phyloP scores from a whole-genome alignment of 2,888 invertebrate genomes.

The Agonopterix subpropinquella region DNA sequence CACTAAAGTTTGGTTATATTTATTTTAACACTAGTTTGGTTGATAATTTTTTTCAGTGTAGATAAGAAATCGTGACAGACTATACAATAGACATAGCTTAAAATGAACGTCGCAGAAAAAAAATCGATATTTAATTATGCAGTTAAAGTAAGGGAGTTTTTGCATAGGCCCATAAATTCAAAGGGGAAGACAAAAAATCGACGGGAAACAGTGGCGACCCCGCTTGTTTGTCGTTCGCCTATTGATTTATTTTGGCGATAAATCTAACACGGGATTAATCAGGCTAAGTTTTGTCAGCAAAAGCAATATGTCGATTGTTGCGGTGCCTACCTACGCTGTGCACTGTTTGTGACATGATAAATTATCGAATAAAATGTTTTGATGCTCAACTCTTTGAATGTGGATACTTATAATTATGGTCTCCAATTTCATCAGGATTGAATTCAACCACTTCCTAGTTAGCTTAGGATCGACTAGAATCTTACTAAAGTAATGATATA shows the following conservation, averaged over 20 bases:
- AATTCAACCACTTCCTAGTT: too few species aligned
- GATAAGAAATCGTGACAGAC: too few species aligned
- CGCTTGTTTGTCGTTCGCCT: conserved; percentile 48
- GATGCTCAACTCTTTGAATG: neutral
- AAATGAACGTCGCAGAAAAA: neutral
- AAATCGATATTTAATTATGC: conserved; percentile 28
- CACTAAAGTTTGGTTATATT: too few species aligned
- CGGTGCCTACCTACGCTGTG: conserved; percentile 6
- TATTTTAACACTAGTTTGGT: too few species aligned
- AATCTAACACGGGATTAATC: conserved; percentile 67
- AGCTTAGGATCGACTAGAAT: too few species aligned
- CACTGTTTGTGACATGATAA: conserved; percentile 19
- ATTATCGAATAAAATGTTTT: conserved; percentile 6
- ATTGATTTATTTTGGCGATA: conserved; percentile 67
- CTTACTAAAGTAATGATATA: too few species aligned
- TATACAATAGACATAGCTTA: too few species aligned
- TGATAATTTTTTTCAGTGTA: too few species aligned
- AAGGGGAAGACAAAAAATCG: conserved; percentile 42
- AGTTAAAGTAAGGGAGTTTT: conserved; percentile 28
- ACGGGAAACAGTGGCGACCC: conserved; percentile 21
- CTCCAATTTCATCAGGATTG: too few species aligned
- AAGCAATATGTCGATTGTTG: conserved; percentile 43
- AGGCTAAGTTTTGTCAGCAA: conserved; percentile 52
- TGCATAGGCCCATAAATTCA: conserved; percentile 28
- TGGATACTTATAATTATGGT: neutral